Base-by-base conservation (phyloP, 2,888 invertebrate genomes). In the Elmis aenea region DNA sequence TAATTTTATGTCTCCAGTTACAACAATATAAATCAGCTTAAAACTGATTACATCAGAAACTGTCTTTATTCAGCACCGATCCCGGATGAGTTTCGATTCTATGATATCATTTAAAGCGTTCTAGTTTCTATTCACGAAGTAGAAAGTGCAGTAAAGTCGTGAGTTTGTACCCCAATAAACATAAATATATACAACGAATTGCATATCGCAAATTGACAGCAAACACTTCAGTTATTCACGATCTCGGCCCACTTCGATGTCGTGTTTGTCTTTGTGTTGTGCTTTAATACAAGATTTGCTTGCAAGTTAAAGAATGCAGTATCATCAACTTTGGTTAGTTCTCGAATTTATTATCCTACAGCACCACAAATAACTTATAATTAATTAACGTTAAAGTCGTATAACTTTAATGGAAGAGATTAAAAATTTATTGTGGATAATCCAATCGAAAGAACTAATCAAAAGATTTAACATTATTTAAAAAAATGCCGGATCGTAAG, bases 151-250 rank as follows among this genome's bases (percentile, higher is more conserved):
- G 26, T 35, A 33, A 33, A 40, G 26, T 46, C 46, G 46, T 46
- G 46, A 46, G 36, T 43, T 34, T 33, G 39, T 37, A 33, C 24
- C 29, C 38, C 38, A 42, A 45, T 45, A 45, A 45, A 45, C 42
- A 39, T 43, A 40, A 46, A 46, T 43, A 43, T 36, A 45, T 26
- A 46, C 42, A 33, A 25, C 38, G 37, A 46, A 43, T 40, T 46
- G 46, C 42, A 46, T 42, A 46, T 46, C 38, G 42, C 39, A 46
- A 46, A 46, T 46, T 46, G 46, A 46, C 42, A 40, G 42, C 28
- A 46, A 34, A 40, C 39, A 45, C 45, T 42, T 45, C 38, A 42
- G 45, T 39, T 45, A 45, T 45, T 41, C 45, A 45, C 45, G 45
- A 37, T 42, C 33, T 42, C 38, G 45, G 34, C 45, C 45, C 45